These are phyloP conservation scores for Glaucidium brasilianum DNA, from an alignment of 2,113 vertebrate species.

Conservation along the genomic window DNA sequence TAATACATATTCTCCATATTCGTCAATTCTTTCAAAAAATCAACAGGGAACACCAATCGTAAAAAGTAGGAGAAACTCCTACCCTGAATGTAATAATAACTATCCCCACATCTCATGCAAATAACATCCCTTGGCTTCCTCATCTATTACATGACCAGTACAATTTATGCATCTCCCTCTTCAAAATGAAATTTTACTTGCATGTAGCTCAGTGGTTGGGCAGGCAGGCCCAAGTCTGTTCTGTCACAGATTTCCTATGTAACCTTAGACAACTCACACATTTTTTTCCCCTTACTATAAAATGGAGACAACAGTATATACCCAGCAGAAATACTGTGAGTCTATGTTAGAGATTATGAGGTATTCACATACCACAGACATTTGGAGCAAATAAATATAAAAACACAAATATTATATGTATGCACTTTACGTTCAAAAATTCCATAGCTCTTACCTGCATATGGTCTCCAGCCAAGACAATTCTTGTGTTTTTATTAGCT, in stretches of 20 bases:
- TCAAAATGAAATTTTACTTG: neutral
- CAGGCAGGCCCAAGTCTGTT: neutral
- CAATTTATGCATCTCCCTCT: neutral
- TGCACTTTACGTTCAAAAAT: neutral
- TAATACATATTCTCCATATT: neutral
- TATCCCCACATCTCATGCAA: neutral
- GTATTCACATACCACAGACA: neutral
- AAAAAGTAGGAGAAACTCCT: neutral
- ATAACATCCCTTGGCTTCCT: neutral
- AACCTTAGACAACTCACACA: neutral
- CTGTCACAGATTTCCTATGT: neutral
- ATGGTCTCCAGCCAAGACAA: conserved; percentile 97
- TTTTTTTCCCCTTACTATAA: neutral
- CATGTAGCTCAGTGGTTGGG: neutral
- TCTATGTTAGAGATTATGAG: neutral
- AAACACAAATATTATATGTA: neutral
- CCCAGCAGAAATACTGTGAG: neutral
- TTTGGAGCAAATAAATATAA: neutral
- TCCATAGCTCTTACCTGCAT: conserved; percentile 87
- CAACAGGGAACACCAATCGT: neutral
- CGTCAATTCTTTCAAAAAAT: neutral
- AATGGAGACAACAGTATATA: neutral
- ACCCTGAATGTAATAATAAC: neutral
- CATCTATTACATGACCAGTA: neutral
- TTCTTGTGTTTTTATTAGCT: conserved; percentile 88